Evolutionary conservation across 1,140 invertebrate genomes (phyloP), one percentile per base, ranked within the genome.

Genomic region (Panagrolaimus sp.): DNA sequence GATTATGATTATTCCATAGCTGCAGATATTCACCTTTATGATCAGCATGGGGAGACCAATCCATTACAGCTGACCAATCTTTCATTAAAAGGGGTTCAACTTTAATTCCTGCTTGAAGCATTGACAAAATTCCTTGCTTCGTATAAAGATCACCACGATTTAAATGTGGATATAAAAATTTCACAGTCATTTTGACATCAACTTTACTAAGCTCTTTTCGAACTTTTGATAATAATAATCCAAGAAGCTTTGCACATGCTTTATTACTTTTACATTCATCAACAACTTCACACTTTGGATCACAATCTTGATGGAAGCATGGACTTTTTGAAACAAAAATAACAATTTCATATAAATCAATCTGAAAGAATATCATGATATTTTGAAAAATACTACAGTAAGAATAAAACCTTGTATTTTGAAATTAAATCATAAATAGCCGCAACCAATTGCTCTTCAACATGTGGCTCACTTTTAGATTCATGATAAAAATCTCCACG

Each of bases 101-200:
- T 71, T 82, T 82, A n/a, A 82, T 83, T 16, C 80, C 80, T 0
- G 80, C 81, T 69, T 82, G 80, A 8, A 82, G 72, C 80, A 82
- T 82, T 25, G 82, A 83, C 38, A 82, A 68, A 53, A 82, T 82
- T 7, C 80, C 80, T 62, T 82, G 80, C 72, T 82, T 82, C 43
- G 80, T 82, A 70, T 82, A 82, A 45, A 82, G 64, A 71, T 82
- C 80, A 25, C 80, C 80, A 51, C 80, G 65, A 66, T 82, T 81
- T 48, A 82, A 65, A 72, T 82, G 82, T 13, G 80, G 81, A 69
- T 82, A 82, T 13, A 81, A 62, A 53, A 79, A 81, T 48, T 79
- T 81, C 0, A 79, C 78, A 5, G 78, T 75, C 77, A 79, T 79
- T 46, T 76, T 72, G 31, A 82, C 80, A 70, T 82, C 80, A n/a